A percentile compares a stretch with the other conserved stretches of the same genome.
Evolutionary conservation across 2,797 vertebrate genomes (phyloP).

Genomic region (Coracias cyanogaster): DNA sequence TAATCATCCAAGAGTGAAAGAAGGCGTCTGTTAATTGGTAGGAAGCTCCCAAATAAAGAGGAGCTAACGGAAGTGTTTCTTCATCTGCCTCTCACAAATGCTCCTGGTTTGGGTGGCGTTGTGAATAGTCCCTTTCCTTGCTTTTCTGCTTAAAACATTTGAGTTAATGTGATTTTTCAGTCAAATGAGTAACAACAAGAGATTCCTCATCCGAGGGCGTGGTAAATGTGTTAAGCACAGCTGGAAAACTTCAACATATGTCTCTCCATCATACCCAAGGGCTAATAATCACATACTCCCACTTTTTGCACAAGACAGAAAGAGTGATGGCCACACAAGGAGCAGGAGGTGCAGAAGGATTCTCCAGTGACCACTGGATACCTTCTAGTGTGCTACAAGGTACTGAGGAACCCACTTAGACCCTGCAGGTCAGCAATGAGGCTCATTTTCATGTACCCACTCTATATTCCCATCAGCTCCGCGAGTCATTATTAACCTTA

Average conservation of each 20-base stretch:
- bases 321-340: too few relatives aligned
- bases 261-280: background rate
- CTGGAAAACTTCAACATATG: background rate
- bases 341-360: background rate
- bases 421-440: background rate
- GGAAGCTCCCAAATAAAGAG: background rate
- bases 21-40: background rate
- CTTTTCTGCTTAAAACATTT: background rate
- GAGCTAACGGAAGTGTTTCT: background rate
- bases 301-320: background rate
- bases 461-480: background rate
- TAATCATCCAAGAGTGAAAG: background rate
- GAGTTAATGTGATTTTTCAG: slow-evolving; percentile 33
- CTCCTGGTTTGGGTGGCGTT: background rate
- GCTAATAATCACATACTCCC: background rate
- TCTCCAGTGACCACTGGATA: background rate
- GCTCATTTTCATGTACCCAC: background rate
- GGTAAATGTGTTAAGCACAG: rapidly evolving
- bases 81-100: background rate
- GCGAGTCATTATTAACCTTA: background rate
- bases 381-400: background rate
- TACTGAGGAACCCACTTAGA: background rate
- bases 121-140: background rate
- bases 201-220: background rate
- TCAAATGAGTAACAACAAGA: background rate